Conservation (phyloP, 1,140 invertebrate genomes). For the Euura lappo region DNA sequence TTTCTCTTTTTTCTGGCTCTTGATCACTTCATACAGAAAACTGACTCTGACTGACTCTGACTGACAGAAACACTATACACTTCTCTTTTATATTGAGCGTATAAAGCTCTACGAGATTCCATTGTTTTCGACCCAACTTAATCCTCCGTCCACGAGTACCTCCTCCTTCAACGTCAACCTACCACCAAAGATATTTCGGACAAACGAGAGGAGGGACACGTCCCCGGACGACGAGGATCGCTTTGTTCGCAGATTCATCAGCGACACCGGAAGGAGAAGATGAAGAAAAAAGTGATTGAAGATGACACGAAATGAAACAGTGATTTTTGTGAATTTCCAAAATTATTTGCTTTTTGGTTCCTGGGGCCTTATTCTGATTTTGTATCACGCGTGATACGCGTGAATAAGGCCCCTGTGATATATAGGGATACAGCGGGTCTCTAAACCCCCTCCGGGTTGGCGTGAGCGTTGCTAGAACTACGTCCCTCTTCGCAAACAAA, state of each 20-base stretch:
- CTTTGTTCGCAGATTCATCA: neutral
- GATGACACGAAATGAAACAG: too few species aligned
- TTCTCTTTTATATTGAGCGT: too few species aligned
- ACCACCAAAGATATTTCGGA: neutral
- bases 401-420: too few species aligned
- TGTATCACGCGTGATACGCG: too few species aligned
- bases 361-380: too few species aligned
- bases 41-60: neutral
- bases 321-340: too few species aligned
- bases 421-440: slow-evolving; percentile 20
- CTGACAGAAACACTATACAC: too few species aligned
- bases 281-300: too few species aligned
- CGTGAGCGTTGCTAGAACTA: slow-evolving; percentile 3
- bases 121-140: neutral
- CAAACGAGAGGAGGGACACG: neutral
- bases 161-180: neutral
- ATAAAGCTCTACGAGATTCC: neutral
- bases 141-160: neutral
- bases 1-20: too few species aligned
- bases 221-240: neutral
- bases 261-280: too few species aligned
- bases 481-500: slow-evolving; percentile 56
- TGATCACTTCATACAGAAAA: neutral
- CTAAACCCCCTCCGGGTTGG: slow-evolving; percentile 47
- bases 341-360: too few species aligned